Conservation (phyloP, 2,113 vertebrate species). For the Myrmecophaga tridactyla region DNA sequence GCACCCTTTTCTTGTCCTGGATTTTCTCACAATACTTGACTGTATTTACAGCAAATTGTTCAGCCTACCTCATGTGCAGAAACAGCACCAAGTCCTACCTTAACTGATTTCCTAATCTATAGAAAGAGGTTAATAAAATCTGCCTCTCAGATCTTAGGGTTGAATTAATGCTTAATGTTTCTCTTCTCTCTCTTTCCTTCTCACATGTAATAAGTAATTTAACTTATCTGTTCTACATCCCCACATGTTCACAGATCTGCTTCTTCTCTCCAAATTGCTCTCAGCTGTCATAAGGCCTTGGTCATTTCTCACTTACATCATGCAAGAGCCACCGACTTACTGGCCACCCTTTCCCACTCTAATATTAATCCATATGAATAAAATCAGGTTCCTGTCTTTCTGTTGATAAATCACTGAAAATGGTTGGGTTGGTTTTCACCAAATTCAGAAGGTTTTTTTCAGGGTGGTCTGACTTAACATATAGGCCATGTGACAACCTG, state of each 20-base stretch:
- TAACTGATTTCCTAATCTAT: not conserved
- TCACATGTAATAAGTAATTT: not conserved
- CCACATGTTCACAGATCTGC: not conserved
- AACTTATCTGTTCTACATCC: not conserved
- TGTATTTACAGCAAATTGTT: not conserved
- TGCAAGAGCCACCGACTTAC: not conserved
- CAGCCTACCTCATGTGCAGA: not conserved
- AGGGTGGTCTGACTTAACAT: not conserved
- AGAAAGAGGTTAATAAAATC: not conserved
- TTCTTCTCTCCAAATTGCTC: not conserved
- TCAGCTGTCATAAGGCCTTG: not conserved
- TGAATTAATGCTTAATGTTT: not conserved
- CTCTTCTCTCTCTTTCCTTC: not conserved
- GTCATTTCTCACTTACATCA: not conserved
- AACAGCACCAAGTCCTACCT: not conserved
- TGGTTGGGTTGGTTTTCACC: not conserved
- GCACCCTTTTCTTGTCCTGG: not conserved
- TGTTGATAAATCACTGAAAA: constrained; percentile 4
- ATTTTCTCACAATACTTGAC: constrained; percentile 25
- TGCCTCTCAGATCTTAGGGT: not conserved
- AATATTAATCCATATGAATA: not conserved
- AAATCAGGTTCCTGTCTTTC: constrained; percentile 1
- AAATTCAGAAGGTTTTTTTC: constrained; percentile 5
- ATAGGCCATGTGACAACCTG: not conserved
- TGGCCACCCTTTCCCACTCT: not conserved